Evolutionary conservation across 2,888 invertebrate species (phyloP), one percentile per base, ranked within the genome.

Genomic region (Prenolepis imparis): DNA sequence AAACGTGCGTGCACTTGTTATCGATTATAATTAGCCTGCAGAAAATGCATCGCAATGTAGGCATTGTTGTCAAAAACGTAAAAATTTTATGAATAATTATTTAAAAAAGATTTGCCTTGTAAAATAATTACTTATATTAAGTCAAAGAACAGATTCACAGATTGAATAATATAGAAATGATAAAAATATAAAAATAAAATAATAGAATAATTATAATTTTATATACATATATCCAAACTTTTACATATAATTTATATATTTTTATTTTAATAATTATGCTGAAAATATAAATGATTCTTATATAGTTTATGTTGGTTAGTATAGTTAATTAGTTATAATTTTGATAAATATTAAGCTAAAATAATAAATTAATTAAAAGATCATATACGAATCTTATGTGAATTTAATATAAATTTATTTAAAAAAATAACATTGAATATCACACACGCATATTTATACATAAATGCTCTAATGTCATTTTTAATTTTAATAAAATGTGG

Each of bases 11-110:
- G 41, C 3, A 41, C 21, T 3, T 32, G 61, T 73, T 73, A 84
- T 73, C 67, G 9, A 48, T n/a, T 12, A n/a, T 63, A 41, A 59
- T 73, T 61, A 73, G 41, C 6, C 2, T 24, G 5, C 28, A 59
- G 39, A 70, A 83, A 64, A 55, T 44, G 36, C 15, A 48, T 44
- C 36, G n/a, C n/a, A n/a, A n/a, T n/a, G n/a, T n/a, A n/a, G n/a
- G 36, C 15, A 28, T 67, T 66, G 12, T 72, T 48, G 18, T 63
- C 32, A 52, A 18, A 39, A 18, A 39, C 18, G 8, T 18, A 57
- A 44, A 44, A 32, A 9, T 52, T 24, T 32, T 41, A 32, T 18
- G 24, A 5, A 39, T 55, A 12, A 41, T 15, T 0, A 68, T 41
- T 39, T 1, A 28, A 24, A n/a, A 77, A 8, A 36, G 64, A 24